phyloP scores from a whole-genome alignment of 1,140 invertebrate species.

The Eriocheir sinensis region DNA sequence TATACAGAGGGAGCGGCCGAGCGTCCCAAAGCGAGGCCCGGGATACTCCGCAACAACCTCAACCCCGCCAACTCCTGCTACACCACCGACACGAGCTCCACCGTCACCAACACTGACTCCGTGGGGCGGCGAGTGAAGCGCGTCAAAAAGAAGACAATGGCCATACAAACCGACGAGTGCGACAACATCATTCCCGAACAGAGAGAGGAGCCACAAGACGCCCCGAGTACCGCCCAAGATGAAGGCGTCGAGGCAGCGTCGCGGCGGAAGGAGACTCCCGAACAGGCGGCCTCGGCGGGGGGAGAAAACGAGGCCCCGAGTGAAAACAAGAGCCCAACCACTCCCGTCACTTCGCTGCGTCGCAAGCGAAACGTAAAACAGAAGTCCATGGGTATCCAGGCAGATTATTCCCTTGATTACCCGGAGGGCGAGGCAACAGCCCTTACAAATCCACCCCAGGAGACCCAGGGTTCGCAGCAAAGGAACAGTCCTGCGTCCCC shows the following conservation, averaged over 20 bases:
- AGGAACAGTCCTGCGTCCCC: background rate
- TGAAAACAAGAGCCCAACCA: background rate
- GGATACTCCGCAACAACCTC: background rate
- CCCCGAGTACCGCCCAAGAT: background rate
- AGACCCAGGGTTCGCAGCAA: background rate
- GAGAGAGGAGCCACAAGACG: slow-evolving; percentile 43
- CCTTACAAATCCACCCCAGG: background rate
- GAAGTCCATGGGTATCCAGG: slow-evolving; percentile 59
- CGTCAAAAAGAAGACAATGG: slow-evolving; percentile 55
- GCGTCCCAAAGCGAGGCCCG: background rate
- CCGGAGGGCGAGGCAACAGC: background rate
- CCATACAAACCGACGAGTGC: slow-evolving; percentile 55
- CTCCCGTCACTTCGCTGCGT: slow-evolving; percentile 47
- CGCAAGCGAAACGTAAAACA: slow-evolving; percentile 40
- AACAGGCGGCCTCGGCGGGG: background rate
- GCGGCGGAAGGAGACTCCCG: background rate
- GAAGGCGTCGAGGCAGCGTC: slow-evolving; percentile 8
- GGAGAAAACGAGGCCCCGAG: slow-evolving; percentile 41
- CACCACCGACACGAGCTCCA: slow-evolving; percentile 68
- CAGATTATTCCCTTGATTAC: background rate
- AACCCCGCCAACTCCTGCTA: background rate
- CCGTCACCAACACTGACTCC: slow-evolving; percentile 55
- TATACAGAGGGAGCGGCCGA: background rate
- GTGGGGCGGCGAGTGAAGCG: slow-evolving; percentile 46
- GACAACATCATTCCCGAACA: slow-evolving; percentile 40